Conservation (phyloP, 2,113 vertebrate genomes). For the Syngnathus scovelli region DNA sequence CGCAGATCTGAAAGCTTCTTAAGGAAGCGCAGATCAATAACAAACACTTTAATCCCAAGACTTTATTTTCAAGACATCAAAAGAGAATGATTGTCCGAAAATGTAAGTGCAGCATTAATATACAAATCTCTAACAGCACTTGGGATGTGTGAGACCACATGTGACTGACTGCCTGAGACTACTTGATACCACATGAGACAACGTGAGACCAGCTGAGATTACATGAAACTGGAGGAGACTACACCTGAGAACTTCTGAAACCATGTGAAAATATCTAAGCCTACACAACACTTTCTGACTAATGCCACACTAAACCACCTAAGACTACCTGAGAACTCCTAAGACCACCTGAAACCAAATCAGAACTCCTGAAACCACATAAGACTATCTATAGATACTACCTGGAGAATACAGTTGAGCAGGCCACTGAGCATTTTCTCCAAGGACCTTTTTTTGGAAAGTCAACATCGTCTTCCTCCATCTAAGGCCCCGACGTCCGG, state of each 20-base stretch:
- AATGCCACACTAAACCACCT: background rate
- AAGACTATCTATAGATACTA: too few species aligned
- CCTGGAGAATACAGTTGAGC: too few species aligned
- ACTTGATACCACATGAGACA: too few species aligned
- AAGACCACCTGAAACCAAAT: background rate
- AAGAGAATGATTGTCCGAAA: constrained; percentile 9
- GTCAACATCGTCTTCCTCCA: constrained; percentile 14
- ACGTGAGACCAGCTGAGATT: too few species aligned
- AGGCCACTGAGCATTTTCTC: background rate
- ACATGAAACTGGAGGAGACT: too few species aligned
- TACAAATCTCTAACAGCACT: background rate
- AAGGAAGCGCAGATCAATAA: constrained; percentile 43
- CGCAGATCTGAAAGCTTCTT: constrained; percentile 29
- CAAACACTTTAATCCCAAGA: constrained; percentile 26
- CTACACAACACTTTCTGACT: background rate
- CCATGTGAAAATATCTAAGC: too few species aligned
- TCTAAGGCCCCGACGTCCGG: constrained; percentile 40
- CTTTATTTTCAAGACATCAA: constrained; percentile 28
- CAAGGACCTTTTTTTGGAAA: background rate
- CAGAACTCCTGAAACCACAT: background rate
- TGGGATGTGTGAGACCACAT: background rate
- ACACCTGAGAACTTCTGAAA: background rate
- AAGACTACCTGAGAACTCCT: background rate
- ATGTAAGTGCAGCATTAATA: constrained; percentile 13
- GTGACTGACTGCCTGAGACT: background rate